phyloP scores from a whole-genome alignment of 2,888 invertebrate genomes.

The Synanthedon tipuliformis region DNA sequence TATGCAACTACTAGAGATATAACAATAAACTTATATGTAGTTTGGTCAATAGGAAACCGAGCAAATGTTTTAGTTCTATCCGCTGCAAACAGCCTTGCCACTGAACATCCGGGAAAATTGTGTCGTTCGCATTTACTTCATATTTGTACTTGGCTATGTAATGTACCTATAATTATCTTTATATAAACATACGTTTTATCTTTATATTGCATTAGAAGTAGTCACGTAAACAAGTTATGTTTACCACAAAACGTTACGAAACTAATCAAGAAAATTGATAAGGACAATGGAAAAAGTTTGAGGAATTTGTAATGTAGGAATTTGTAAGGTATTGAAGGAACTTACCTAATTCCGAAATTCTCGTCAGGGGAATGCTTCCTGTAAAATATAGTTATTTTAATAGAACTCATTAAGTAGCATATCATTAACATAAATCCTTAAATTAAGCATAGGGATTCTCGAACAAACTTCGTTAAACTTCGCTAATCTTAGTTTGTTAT shows the following conservation, averaged over 20 bases:
- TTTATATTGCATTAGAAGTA: background rate
- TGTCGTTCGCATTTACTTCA: background rate
- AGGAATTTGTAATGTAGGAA: constrained; percentile 3
- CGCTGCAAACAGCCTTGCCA: background rate
- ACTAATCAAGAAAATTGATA: background rate
- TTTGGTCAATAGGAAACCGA: background rate
- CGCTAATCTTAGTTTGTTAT: too few relatives aligned
- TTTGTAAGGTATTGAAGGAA: constrained; percentile 5
- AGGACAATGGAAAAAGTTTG: constrained; percentile 3
- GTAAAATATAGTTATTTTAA: constrained; percentile 6
- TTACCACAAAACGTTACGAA: constrained; percentile 1
- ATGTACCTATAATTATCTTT: background rate
- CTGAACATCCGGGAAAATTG: background rate
- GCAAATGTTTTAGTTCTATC: background rate
- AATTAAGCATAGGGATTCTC: too few relatives aligned
- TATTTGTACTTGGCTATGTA: background rate
- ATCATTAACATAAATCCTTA: too few relatives aligned
- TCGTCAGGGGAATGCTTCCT: constrained; percentile 70
- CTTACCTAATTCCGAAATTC: constrained; percentile 70
- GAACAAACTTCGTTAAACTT: too few relatives aligned
- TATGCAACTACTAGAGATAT: too few relatives aligned
- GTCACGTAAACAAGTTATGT: background rate
- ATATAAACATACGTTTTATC: background rate
- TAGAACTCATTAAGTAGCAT: too few relatives aligned
- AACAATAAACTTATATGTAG: too few relatives aligned